A percentile compares a stretch with the other conserved stretches of the same genome.
phyloP scores from a whole-genome alignment of 2,113 vertebrate species.

The Lagenorhynchus albirostris region DNA sequence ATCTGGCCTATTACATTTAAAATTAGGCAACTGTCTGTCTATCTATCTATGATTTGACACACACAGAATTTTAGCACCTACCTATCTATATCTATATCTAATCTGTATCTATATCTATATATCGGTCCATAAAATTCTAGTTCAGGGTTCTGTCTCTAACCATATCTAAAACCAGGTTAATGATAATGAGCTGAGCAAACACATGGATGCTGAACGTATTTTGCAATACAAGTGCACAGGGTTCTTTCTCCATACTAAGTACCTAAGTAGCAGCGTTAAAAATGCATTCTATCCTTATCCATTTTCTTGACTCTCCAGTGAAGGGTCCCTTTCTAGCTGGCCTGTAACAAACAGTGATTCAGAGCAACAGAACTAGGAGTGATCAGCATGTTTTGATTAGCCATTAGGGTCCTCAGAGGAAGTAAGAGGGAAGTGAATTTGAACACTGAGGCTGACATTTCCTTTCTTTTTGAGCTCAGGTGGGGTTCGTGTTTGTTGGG shows the following conservation, averaged over 20 bases:
- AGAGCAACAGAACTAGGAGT: slow-evolving; percentile 18
- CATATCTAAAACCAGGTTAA: neutral
- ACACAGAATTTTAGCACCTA: neutral
- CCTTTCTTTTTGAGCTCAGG: neutral
- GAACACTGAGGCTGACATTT: neutral
- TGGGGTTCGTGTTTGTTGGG: neutral
- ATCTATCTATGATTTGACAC: neutral
- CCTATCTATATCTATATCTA: neutral
- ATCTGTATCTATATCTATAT: neutral
- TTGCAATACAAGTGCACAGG: neutral
- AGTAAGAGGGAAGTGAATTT: neutral
- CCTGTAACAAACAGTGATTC: neutral
- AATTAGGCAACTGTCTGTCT: slow-evolving; percentile 53
- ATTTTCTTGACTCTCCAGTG: neutral
- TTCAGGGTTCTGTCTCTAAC: neutral
- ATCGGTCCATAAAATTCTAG: neutral
- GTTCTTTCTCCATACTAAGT: neutral
- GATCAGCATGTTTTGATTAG: neutral
- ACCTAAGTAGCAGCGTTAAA: neutral
- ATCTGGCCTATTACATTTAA: slow-evolving; percentile 62
- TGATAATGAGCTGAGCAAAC: neutral
- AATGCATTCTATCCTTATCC: neutral
- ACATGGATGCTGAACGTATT: neutral
- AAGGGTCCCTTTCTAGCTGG: neutral
- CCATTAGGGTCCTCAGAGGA: neutral